Base-by-base conservation (phyloP, 2,888 invertebrate species). In the Synanthedon formicaeformis region DNA sequence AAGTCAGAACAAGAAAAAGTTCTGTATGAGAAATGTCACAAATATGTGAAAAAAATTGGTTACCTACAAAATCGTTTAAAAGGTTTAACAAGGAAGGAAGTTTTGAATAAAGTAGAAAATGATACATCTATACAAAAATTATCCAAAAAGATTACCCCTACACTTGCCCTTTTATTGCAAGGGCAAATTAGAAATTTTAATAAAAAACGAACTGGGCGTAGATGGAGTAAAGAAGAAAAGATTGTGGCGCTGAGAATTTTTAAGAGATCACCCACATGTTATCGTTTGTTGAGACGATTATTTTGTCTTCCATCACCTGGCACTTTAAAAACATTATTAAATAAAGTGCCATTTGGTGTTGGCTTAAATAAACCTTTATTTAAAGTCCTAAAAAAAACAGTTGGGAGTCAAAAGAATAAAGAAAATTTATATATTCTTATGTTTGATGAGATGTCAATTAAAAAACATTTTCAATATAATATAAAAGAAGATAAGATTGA, bases 401-500 rank as follows among this genome's bases (percentile, higher is more conserved):
- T 13, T 41, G 48, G 27, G 23, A 52, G 41, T 23, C 48, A 52
- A 48, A 11, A 41, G 27, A 27, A 18, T 41, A 18, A 13, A 23
- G 52, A 52, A 41, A 52, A 52, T 48, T 41, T 41, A 41, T 52
- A 52, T 23, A 48, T 13, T 41, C 45, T 52, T 16, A 45, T 52
- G 52, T 51, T 52, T 52, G 52, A 52, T 48, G 52, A 52, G 45
- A 41, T 52, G 52, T 52, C 52, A 34, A 41, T 52, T 10, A 52
- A 52, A 52, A 52, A 52, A 27, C 52, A 52, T 45, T 27, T 52
- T 3, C 41, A 52, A 10, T 52, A 48, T 5, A 18, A 52, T 23
- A 41, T 27, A 18, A 52, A 52, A 23, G 41, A 52, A 41, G 52
- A 52, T 45, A 23, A 41, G 41, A 45, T 12, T 13, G 45, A 41